Evolutionary conservation across 2,113 vertebrate genomes (phyloP).

Genomic region (Myxocyprinus asiaticus): DNA sequence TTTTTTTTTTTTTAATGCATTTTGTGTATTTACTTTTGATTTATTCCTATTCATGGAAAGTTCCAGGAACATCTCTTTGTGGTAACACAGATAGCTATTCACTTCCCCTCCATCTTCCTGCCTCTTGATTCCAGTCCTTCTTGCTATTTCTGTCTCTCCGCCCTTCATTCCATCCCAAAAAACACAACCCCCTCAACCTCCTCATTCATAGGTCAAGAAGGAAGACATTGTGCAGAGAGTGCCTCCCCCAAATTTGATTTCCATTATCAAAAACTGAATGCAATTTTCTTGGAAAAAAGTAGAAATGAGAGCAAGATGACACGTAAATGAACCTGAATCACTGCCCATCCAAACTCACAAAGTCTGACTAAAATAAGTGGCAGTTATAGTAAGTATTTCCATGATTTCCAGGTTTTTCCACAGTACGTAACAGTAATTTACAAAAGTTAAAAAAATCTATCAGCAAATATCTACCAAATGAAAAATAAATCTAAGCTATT

Average conservation of each 20-base stretch:
- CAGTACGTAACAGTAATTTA: not conserved
- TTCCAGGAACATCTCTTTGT: too few relatives aligned
- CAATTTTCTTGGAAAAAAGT: constrained; percentile 7
- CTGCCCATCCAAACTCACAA: not conserved
- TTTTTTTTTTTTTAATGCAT: too few relatives aligned
- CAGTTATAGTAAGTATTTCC: not conserved
- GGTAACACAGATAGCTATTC: not conserved
- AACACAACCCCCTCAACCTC: not conserved
- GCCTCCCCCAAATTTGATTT: not conserved
- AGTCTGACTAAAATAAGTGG: not conserved
- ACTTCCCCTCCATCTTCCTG: not conserved
- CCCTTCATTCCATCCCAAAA: not conserved
- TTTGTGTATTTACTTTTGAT: too few relatives aligned
- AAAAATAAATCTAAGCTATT: not conserved
- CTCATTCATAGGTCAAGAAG: not conserved
- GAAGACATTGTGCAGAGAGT: not conserved
- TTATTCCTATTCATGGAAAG: too few relatives aligned
- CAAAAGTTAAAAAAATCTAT: not conserved
- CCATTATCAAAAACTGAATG: not conserved
- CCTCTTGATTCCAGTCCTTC: not conserved
- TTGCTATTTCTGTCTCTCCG: not conserved
- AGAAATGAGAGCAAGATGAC: constrained; percentile 6
- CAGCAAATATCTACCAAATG: not conserved
- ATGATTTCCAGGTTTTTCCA: not conserved
- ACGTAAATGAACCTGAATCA: not conserved